A percentile compares a stretch with the other conserved stretches of the same genome.
phyloP scores from a whole-genome alignment of 2,797 vertebrate genomes.

The Onychomys torridus region DNA sequence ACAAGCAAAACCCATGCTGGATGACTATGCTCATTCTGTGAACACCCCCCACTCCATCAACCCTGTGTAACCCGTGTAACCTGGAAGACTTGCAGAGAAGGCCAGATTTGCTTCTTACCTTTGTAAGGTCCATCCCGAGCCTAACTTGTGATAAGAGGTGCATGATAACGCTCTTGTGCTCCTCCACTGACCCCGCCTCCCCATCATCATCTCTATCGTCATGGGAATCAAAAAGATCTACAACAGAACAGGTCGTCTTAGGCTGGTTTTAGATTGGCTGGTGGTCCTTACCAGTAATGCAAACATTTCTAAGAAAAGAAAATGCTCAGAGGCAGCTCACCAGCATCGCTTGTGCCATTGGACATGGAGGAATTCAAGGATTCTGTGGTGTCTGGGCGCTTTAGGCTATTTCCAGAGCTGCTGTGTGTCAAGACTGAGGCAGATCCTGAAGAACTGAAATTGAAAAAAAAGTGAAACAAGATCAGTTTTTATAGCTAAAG shows the following conservation, averaged over 20 bases:
- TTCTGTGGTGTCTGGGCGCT: slow-evolving; percentile 96
- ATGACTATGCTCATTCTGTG: not conserved
- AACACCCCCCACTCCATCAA: not conserved
- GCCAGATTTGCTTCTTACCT: slow-evolving; percentile 88
- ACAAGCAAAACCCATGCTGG: not conserved
- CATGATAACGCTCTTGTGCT: slow-evolving; percentile 99
- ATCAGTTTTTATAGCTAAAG: slow-evolving; percentile 18
- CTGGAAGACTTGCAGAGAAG: not conserved
- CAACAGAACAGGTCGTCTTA: slow-evolving; percentile 72
- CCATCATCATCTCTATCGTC: slow-evolving; percentile 96
- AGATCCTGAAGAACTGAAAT: slow-evolving; percentile 92
- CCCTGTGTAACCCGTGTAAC: not conserved
- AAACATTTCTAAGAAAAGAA: slow-evolving; percentile 19
- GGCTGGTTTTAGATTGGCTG: not conserved
- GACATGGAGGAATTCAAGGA: slow-evolving; percentile 98
- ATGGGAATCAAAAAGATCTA: slow-evolving; percentile 96
- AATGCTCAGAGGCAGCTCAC: slow-evolving; percentile 84
- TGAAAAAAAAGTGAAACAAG: not conserved
- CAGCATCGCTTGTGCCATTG: slow-evolving; percentile 98
- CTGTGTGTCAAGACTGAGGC: slow-evolving; percentile 90
- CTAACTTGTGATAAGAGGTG: slow-evolving; percentile 98
- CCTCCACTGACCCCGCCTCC: slow-evolving; percentile 97
- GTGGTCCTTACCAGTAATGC: not conserved
- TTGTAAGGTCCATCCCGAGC: slow-evolving; percentile 98
- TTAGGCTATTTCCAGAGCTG: slow-evolving; percentile 92